Percentiles rank a stretch among this genome's conserved stretches.
phyloP scores from a whole-genome alignment of 2,113 vertebrate genomes.

The Arothron firmamentum region DNA sequence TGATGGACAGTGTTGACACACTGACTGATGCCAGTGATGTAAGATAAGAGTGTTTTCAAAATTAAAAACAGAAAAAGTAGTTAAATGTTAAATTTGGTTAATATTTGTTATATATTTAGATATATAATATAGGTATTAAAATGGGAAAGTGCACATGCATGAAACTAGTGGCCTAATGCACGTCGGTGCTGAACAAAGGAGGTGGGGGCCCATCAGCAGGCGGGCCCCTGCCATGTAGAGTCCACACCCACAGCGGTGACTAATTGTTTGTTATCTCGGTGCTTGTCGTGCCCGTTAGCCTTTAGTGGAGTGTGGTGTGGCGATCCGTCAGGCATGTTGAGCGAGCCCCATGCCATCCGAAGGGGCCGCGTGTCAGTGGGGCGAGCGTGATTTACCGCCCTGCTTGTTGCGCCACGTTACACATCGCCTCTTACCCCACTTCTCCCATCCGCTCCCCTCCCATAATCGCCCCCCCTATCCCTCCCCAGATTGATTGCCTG shows the following conservation, averaged over 20 bases:
- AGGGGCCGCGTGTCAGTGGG: constrained; percentile 67
- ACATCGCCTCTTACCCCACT: constrained; percentile 56
- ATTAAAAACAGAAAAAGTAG: neutral
- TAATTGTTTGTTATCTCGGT: constrained; percentile 79
- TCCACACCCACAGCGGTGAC: constrained; percentile 64
- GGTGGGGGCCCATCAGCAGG: constrained; percentile 43
- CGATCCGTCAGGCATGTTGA: constrained; percentile 75
- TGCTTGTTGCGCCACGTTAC: constrained; percentile 46
- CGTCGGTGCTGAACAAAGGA: constrained; percentile 12
- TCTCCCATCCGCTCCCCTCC: constrained; percentile 43
- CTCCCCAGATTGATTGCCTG: constrained; percentile 73
- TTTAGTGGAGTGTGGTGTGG: constrained; percentile 77
- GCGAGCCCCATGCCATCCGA: constrained; percentile 67
- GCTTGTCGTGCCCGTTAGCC: constrained; percentile 63
- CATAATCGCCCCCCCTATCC: constrained; percentile 30
- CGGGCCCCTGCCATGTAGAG: constrained; percentile 37
- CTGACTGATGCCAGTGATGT: too few species aligned
- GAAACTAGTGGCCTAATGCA: neutral
- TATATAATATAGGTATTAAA: neutral
- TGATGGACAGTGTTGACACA: neutral
- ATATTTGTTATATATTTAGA: neutral
- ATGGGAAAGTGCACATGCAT: neutral
- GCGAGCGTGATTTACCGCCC: constrained; percentile 75
- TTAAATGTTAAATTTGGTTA: too few species aligned
- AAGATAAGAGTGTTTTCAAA: neutral